phyloP scores from a whole-genome alignment of 2,113 vertebrate genomes.

The Pseudopipra pipra region DNA sequence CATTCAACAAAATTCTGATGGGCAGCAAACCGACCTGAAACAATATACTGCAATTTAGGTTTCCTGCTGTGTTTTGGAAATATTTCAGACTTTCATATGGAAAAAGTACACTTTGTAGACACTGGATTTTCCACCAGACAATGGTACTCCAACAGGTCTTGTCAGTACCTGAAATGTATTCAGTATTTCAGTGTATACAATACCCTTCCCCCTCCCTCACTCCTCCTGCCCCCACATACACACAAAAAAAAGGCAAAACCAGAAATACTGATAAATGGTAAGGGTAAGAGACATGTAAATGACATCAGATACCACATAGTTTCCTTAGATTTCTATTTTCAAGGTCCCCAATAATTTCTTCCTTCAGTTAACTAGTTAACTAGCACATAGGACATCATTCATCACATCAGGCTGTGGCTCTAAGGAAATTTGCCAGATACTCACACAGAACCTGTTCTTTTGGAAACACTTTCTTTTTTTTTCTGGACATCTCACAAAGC shows the following conservation, averaged over 20 bases:
- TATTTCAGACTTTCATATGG: not conserved
- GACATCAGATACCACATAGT: not conserved
- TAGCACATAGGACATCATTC: not conserved
- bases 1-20: not conserved
- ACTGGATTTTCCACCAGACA: not conserved
- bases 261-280: not conserved
- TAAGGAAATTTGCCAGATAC: not conserved
- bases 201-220: not conserved
- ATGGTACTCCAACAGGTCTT: not conserved
- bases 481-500: not conserved
- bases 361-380: not conserved
- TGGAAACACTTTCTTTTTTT: not conserved
- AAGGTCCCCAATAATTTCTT: not conserved
- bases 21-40: not conserved
- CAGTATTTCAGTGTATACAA: not conserved
- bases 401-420: not conserved
- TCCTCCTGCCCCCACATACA: accelerated
- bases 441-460: not conserved
- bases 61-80: not conserved
- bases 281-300: not conserved
- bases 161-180: not conserved
- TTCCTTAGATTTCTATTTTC: not conserved
- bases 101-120: not conserved
- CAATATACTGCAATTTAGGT: not conserved
- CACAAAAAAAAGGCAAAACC: not conserved